Percentiles rank a stretch among this genome's conserved stretches.
Evolutionary conservation across 2,888 invertebrate genomes (phyloP).

Genomic region (Dorcus hopei): DNA sequence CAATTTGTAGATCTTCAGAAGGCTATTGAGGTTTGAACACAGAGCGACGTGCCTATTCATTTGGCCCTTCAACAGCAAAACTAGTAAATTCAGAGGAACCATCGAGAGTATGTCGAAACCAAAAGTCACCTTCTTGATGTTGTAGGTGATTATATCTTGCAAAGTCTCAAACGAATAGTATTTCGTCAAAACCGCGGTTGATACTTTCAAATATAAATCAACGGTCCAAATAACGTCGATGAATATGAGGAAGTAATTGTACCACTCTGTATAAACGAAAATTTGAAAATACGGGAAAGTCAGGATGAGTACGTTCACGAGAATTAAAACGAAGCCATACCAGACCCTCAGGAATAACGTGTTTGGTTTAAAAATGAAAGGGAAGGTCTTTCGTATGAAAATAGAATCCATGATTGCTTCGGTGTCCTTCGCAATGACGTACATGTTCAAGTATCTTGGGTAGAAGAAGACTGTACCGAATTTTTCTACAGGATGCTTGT

Average conservation of each 20-base stretch:
- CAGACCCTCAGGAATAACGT: slow-evolving; percentile 27
- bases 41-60: slow-evolving; percentile 1
- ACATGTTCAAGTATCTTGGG: slow-evolving; percentile 17
- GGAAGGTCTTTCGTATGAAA: slow-evolving; percentile 28
- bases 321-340: slow-evolving; percentile 21
- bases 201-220: slow-evolving; percentile 29
- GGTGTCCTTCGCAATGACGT: slow-evolving; percentile 20
- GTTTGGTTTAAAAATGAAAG: slow-evolving; percentile 29
- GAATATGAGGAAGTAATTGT: slow-evolving; percentile 2
- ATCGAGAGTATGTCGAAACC: slow-evolving; percentile 23
- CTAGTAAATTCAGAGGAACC: slow-evolving; percentile 23
- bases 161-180: slow-evolving; percentile 16
- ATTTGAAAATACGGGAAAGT: slow-evolving; percentile 25
- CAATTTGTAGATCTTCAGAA: slow-evolving; percentile 28
- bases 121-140: slow-evolving; percentile 14
- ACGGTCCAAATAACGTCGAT: slow-evolving; percentile 21
- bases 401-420: slow-evolving; percentile 24
- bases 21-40: slow-evolving; percentile 19
- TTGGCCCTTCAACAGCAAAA: slow-evolving; percentile 12
- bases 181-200: slow-evolving; percentile 28
- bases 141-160: slow-evolving; percentile 14
- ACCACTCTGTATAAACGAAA: slow-evolving; percentile 4
- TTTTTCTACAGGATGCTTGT: slow-evolving; percentile 3
- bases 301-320: slow-evolving; percentile 9
- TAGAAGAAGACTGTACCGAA: slow-evolving; percentile 17